Base-by-base conservation (phyloP, 2,797 vertebrate genomes). In the Clarias pachynema region DNA sequence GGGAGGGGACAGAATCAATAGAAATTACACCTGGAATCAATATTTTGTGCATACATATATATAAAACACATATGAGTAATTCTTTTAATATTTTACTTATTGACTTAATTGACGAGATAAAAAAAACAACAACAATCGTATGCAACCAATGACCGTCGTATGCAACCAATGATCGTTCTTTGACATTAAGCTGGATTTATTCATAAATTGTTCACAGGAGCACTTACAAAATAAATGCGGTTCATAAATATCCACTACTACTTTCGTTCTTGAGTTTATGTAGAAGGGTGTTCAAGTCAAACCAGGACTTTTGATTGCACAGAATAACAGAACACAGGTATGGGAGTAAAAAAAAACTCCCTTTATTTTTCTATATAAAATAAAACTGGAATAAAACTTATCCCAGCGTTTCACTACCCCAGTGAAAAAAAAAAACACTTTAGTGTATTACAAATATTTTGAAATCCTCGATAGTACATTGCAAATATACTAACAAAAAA, bases 1-100 rank as follows among this genome's bases (percentile, higher is more conserved):
- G 24, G 22, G 68, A 37, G 40, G 59, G 81, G 56, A 62, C 57
- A 31, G 37, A 56, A 44, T 62, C 34, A 18, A 84, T 53, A 63
- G n/a, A 60, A 31, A 81, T 82, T 37, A 82, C 49, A 69, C 40
- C 53, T 72, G 31, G 4, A 29, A 82, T 82, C 81, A 60, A 82
- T 82, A 82, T 57, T 10, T 18, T 31, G 20, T 70, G 29, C 44
- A 49, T 70, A 57, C 20, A 18, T 26, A 60, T 82, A 49, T 49
- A 49, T 49, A 49, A 49, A 49, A 70, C 31, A 70, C 66, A 18
- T 60, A 72, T 37, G 22, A 53, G 24, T 34, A 59, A 69, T 70
- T 18, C 22, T 9, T 60, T 59, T 59, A 29, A 66, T 80, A 53
- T 80, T 66, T 66, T 49, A 53, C 1, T 1, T 80, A 53, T 66